phyloP scores from a whole-genome alignment of 37 sponge, comb jelly and placozoan species.

The Hormiphora californensis region DNA sequence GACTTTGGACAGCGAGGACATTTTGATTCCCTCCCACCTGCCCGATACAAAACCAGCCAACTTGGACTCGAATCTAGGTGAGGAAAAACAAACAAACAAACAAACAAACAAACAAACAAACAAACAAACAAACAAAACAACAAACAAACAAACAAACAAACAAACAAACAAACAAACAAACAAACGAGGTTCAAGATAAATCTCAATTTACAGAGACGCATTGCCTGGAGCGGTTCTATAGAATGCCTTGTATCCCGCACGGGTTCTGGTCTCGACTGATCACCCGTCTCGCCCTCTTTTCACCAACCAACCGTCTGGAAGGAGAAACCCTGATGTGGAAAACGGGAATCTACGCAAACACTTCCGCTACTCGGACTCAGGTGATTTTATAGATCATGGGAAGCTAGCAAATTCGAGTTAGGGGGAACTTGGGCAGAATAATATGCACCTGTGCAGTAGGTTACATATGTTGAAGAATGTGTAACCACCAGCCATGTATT shows the following conservation, averaged over 20 bases:
- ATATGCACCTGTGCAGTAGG: no score
- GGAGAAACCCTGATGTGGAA: constrained; percentile 1
- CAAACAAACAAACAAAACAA: no score
- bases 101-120: not conserved
- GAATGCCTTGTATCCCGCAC: constrained; percentile 74
- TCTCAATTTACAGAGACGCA: constrained; percentile 8
- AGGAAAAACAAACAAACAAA: no score
- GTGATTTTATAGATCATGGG: no score
- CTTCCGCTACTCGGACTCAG: no score
- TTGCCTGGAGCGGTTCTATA: constrained; percentile 63
- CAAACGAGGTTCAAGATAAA: not conserved
- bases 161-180: no score
- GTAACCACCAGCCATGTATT: no score
- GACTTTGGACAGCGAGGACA: constrained; percentile 44
- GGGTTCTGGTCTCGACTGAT: constrained; percentile 78
- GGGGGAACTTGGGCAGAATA: no score
- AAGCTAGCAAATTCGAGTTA: no score
- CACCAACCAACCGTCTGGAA: not conserved
- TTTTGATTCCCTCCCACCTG: constrained; percentile 74
- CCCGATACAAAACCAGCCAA: constrained; percentile 57
- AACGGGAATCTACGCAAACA: not conserved
- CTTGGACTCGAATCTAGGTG: not conserved
- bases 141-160: no score
- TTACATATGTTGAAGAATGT: no score
- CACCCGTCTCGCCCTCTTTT: constrained; percentile 63